Evolutionary conservation across 2,888 invertebrate genomes (phyloP), one percentile per base, ranked within the genome.

Genomic region (Pandemis cinnamomeana): DNA sequence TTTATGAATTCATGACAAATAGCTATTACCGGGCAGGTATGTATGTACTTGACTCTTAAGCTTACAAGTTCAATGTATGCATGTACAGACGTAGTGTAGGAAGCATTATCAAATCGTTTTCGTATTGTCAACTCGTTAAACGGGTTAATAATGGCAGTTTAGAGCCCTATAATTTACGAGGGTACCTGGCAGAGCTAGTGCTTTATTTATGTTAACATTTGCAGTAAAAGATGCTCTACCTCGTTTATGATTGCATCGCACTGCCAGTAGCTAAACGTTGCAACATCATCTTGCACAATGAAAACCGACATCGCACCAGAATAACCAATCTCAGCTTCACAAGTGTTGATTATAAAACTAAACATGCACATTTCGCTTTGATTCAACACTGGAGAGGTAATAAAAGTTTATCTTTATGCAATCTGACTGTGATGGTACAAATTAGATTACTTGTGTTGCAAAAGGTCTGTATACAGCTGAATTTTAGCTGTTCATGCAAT

Each of bases 261-360:
- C 66, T 71, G 61, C 67, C 55, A 55, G 71, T 53, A 70, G 72
- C 70, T 71, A n/a, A 74, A 66, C 60, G 41, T 74, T 74, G 71
- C 74, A 74, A 53, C 74, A 74, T n/a, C 66, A 11, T 1, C 66
- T 74, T 74, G 41, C 74, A 71, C 71, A 74, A 74, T 74, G 67
- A 55, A 66, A 20, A 36, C 61, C 53, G 62, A 41, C 60, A 74
- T 67, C 44, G 60, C 61, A 71, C 70, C 61, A 55, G 67, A 74
- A 67, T 73, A 15, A 48, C 71, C 66, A 67, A 62, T 67, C 66
- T 62, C 67, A 48, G 53, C 53, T 55, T 71, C 70, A 53, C 74
- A 62, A 20, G 71, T 74, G 70, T 67, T 71, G 71, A 74, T 73
- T 69, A 66, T 70, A 60, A 72, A 69, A 42, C 51, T 60, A 73